phyloP scores from a whole-genome alignment of 2,113 vertebrate species.

The Ramphastos sulfuratus region DNA sequence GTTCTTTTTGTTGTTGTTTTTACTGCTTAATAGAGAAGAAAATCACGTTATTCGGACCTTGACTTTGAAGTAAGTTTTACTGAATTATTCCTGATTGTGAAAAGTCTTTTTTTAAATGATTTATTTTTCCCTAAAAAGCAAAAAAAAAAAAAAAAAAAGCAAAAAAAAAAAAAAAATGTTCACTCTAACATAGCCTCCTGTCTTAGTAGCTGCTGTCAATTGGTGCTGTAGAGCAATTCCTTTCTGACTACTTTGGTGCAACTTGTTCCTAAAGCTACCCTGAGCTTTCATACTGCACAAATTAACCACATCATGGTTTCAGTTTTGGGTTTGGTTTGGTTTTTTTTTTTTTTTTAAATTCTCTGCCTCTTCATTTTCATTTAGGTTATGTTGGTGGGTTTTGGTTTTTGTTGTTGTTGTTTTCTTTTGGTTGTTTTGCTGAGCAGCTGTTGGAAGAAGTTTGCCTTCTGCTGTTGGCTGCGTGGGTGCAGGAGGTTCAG shows the following conservation, averaged over 20 bases:
- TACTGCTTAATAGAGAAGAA: constrained; percentile 91
- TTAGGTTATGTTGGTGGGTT: background rate
- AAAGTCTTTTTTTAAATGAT: background rate
- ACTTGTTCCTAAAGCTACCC: constrained; percentile 51
- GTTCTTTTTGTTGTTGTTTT: constrained; percentile 5
- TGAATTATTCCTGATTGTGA: constrained; percentile 67
- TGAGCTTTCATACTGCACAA: constrained; percentile 37
- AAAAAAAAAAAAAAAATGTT: constrained; percentile 42
- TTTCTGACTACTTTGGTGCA: constrained; percentile 64
- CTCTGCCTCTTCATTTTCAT: constrained; percentile 60
- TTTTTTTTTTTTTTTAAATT: background rate
- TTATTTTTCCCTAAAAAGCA: too few relatives aligned
- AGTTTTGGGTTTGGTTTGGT: background rate
- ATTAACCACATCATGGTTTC: constrained; percentile 51
- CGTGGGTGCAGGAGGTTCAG: background rate
- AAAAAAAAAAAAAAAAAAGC: background rate
- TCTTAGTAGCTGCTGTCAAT: background rate
- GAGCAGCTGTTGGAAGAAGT: background rate
- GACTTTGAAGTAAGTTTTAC: constrained; percentile 97
- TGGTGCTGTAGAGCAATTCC: background rate
- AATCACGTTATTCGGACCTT: constrained; percentile 98
- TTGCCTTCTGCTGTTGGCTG: background rate
- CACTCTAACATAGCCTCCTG: constrained; percentile 10
- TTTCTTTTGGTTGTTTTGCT: background rate
- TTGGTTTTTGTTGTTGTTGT: background rate